phyloP scores from a whole-genome alignment of 2,797 vertebrate species.

The Gobionotothen gibberifrons region DNA sequence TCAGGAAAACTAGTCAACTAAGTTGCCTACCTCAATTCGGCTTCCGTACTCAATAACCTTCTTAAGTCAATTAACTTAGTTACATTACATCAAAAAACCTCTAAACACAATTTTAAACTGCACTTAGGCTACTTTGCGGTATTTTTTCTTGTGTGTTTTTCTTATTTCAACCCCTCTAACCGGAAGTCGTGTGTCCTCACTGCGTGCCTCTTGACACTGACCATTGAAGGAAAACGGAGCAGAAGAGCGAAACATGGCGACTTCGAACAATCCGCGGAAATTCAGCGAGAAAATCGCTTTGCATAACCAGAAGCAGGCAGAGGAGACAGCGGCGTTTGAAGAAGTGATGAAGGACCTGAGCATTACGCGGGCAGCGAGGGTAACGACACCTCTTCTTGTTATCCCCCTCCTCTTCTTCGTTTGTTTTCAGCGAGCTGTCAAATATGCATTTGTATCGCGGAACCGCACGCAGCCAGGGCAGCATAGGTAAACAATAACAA shows the following conservation, averaged over 20 bases:
- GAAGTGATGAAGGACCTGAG: constrained; percentile 95
- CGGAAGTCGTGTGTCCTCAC: constrained; percentile 46
- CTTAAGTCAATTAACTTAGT: too few species aligned
- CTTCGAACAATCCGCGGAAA: constrained; percentile 95
- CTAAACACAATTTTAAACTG: neutral
- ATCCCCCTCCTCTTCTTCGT: constrained; percentile 11
- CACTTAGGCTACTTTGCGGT: too few species aligned
- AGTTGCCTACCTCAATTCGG: too few species aligned
- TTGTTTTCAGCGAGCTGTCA: constrained; percentile 73
- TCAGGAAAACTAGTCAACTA: too few species aligned
- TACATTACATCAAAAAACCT: neutral
- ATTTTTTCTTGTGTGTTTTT: neutral
- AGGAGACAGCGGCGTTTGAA: constrained; percentile 94
- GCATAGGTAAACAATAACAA: constrained; percentile 86
- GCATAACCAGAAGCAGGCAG: constrained; percentile 93
- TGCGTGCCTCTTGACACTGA: constrained; percentile 46
- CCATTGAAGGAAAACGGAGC: constrained; percentile 79
- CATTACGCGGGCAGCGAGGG: constrained; percentile 91
- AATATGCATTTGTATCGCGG: constrained; percentile 55
- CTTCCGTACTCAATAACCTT: too few species aligned
- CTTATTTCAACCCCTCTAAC: constrained; percentile 3
- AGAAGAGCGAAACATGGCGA: constrained; percentile 93
- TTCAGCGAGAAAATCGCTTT: constrained; percentile 96
- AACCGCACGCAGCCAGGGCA: constrained; percentile 58
- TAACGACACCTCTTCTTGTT: constrained; percentile 69